These are phyloP conservation scores for Hirtodrosophila cameraria DNA, from an alignment of 2,888 invertebrate genomes.

Conservation along the genomic window DNA sequence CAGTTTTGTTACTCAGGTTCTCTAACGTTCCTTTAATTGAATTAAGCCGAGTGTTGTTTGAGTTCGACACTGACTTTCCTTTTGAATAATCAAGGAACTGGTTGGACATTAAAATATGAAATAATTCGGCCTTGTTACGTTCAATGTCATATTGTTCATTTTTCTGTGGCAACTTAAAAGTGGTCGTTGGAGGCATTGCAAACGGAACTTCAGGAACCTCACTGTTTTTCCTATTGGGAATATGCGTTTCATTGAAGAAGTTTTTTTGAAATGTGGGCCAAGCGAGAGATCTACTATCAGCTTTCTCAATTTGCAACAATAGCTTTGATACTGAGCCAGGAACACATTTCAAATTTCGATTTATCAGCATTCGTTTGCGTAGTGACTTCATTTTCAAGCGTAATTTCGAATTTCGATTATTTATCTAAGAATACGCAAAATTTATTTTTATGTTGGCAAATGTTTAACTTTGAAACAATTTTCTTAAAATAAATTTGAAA, in stretches of 20 bases:
- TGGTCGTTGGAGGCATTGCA: background rate
- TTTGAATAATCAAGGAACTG: no score
- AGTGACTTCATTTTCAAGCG: constrained; percentile 12
- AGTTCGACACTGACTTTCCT: no score
- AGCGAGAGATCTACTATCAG: constrained; percentile 17
- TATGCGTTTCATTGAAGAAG: background rate
- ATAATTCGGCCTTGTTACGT: background rate
- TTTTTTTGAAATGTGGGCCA: constrained; percentile 29
- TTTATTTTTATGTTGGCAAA: no score
- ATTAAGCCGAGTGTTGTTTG: no score
- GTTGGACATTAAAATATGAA: no score
- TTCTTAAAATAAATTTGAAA: background rate
- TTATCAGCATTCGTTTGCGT: background rate
- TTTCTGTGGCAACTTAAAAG: no score
- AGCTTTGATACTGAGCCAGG: constrained; percentile 9
- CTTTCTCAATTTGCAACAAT: constrained; percentile 16
- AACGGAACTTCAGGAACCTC: constrained; percentile 3
- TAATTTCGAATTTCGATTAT: constrained; percentile 33
- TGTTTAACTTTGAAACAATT: background rate
- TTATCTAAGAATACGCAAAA: background rate
- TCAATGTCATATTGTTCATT: background rate
- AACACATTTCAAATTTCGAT: background rate
- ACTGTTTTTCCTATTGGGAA: no score
- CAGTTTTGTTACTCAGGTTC: no score
- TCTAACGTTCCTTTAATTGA: no score